Percentiles rank a stretch among this genome's conserved stretches.
phyloP scores from a whole-genome alignment of 2,113 vertebrate species.

The Cettia cetti region DNA sequence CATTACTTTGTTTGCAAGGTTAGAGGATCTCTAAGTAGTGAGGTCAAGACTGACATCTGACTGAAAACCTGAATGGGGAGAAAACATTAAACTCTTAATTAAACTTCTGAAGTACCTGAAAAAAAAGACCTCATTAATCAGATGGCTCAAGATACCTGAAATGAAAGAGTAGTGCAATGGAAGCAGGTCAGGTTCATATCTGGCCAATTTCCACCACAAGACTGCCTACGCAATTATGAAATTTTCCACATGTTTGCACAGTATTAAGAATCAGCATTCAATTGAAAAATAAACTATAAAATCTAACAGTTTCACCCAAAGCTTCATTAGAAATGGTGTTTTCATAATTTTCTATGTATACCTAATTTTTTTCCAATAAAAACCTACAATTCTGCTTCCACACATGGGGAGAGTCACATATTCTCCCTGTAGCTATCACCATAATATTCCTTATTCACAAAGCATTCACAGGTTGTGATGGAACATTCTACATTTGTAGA shows the following conservation, averaged over 20 bases:
- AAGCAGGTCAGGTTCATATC: neutral
- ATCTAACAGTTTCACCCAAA: neutral
- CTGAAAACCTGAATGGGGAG: neutral
- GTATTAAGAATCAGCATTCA: neutral
- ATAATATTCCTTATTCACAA: neutral
- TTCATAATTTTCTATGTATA: neutral
- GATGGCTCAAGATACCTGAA: neutral
- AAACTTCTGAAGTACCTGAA: neutral
- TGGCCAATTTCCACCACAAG: neutral
- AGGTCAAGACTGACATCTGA: neutral
- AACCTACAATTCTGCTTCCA: neutral
- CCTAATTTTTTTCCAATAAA: neutral
- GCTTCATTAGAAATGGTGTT: neutral
- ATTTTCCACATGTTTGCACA: neutral
- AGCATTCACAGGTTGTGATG: neutral
- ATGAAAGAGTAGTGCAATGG: neutral
- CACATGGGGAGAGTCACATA: neutral
- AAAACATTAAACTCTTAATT: neutral
- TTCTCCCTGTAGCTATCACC: neutral
- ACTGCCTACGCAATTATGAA: neutral
- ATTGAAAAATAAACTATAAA: neutral
- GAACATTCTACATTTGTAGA: neutral
- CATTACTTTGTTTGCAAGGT: constrained; percentile 41
- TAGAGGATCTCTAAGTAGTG: neutral
- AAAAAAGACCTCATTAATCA: neutral